Conservation (phyloP, 2,888 invertebrate species). For the Thymelicus lineola region DNA sequence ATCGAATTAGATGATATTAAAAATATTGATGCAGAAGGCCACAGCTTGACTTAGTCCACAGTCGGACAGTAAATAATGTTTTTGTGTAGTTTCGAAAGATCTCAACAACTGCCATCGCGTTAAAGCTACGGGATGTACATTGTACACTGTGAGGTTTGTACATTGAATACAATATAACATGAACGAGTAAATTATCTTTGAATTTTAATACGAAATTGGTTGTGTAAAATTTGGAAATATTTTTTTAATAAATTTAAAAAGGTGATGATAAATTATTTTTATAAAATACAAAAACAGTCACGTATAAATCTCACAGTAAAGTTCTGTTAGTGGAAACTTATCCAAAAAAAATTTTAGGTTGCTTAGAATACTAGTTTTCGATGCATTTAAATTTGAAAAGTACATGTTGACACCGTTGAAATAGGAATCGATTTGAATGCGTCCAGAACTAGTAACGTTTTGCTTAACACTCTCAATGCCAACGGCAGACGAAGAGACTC, state of each 20-base stretch:
- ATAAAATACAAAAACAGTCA: not conserved
- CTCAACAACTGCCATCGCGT: constrained; percentile 72
- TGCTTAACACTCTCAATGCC: constrained; percentile 24
- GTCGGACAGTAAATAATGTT: constrained; percentile 60
- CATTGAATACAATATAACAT: not conserved
- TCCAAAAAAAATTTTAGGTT: constrained; percentile 42
- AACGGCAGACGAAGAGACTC: constrained; percentile 7
- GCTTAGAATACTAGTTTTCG: constrained; percentile 24
- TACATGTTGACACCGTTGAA: not conserved
- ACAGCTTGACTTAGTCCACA: constrained; percentile 65
- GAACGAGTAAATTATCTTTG: not conserved
- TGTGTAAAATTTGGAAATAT: not conserved
- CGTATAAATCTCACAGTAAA: constrained; percentile 35
- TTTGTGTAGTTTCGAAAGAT: constrained; percentile 73
- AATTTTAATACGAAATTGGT: constrained; percentile 1
- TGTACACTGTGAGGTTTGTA: constrained; percentile 53
- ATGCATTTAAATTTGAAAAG: constrained; percentile 24
- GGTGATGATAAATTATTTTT: not conserved
- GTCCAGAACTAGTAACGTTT: not conserved
- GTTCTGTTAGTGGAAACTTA: constrained; percentile 40
- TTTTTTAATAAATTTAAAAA: constrained; percentile 2
- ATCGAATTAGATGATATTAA: constrained; percentile 19
- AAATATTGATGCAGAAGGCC: constrained; percentile 23
- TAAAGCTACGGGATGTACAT: constrained; percentile 47
- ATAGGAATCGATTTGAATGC: constrained; percentile 9